Conservation (phyloP, 2,113 vertebrate species). For the Chaetura pelagica region DNA sequence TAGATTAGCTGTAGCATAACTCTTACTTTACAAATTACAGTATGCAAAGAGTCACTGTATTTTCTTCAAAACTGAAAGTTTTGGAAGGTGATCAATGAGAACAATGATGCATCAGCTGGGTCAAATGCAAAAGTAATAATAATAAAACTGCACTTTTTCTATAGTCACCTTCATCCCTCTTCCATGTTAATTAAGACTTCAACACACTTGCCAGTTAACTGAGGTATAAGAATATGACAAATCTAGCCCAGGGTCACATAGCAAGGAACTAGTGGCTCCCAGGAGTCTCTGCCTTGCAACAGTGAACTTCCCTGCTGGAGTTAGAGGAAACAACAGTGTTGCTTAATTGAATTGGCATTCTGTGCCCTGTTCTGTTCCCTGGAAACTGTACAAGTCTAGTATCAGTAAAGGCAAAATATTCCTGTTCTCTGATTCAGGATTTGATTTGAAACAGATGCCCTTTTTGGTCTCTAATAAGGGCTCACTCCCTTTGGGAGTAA, state of each 20-base stretch:
- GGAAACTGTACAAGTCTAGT: neutral
- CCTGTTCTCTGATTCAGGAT: neutral
- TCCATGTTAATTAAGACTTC: constrained; percentile 32
- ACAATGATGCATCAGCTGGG: neutral
- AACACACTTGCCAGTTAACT: neutral
- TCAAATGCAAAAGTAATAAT: neutral
- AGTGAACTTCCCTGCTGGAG: neutral
- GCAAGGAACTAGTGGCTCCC: neutral
- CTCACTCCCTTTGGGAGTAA: constrained; percentile 12
- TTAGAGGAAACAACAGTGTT: neutral
- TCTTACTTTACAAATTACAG: neutral
- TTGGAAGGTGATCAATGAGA: neutral
- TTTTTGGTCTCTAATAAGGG: neutral
- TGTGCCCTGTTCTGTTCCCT: neutral
- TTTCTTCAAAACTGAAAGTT: neutral
- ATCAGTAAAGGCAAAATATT: constrained; percentile 26
- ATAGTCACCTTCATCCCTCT: neutral
- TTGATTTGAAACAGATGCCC: constrained; percentile 56
- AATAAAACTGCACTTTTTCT: neutral
- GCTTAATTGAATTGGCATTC: constrained; percentile 48
- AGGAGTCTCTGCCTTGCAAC: constrained; percentile 1
- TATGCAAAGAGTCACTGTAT: neutral
- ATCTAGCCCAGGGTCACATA: constrained; percentile 19
- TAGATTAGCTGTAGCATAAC: neutral
- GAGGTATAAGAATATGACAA: neutral